Percentiles rank a stretch among this genome's conserved stretches.
These are phyloP conservation scores for Battus philenor DNA, from an alignment of 1,140 invertebrate species.

Conservation along the genomic window DNA sequence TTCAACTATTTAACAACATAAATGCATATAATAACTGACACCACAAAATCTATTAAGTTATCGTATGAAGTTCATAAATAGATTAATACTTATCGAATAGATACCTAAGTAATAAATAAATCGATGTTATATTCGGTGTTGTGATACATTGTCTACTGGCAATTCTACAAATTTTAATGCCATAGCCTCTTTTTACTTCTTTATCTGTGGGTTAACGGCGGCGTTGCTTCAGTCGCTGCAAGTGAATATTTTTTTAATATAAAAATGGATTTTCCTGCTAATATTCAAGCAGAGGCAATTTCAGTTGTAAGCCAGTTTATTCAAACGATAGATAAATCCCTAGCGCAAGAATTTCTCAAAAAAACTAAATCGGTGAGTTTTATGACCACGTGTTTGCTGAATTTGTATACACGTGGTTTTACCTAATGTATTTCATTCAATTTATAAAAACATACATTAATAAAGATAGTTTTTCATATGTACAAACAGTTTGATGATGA, in stretches of 20 bases:
- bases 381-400: conserved; percentile 25
- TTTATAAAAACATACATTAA: no score
- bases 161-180: no score
- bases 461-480: no score
- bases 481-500: conserved; percentile 2
- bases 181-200: background rate
- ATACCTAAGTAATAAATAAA: no score
- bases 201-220: background rate
- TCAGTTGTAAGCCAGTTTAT: conserved; percentile 49
- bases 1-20: no score
- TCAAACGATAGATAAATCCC: conserved; percentile 41
- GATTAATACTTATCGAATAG: no score
- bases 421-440: conserved; percentile 6
- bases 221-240: background rate
- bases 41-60: no score
- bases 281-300: conserved; percentile 34
- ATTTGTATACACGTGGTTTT: conserved; percentile 38
- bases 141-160: no score
- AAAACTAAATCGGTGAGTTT: conserved; percentile 61
- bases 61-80: no score
- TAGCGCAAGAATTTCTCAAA: conserved; percentile 46
- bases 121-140: no score
- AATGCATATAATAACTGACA: no score
- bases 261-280: conserved; percentile 39
- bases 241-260: conserved; percentile 2